phyloP scores from a whole-genome alignment of 2,888 invertebrate genomes.

The Deilephila porcellus region DNA sequence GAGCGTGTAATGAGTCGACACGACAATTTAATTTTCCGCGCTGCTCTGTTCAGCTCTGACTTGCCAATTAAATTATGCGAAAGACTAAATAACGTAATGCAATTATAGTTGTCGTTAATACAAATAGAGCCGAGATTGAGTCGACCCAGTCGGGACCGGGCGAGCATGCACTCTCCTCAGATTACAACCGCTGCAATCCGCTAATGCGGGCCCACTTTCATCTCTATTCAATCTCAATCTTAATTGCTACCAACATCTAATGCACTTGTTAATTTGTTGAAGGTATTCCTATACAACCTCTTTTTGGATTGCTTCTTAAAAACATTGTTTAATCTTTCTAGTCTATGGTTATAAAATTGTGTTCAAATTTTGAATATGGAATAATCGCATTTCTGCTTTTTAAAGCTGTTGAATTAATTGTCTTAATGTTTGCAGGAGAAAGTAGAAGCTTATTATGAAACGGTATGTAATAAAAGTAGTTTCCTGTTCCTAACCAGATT shows the following conservation, averaged over 20 bases:
- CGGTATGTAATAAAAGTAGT: background rate
- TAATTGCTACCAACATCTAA: conserved; percentile 19
- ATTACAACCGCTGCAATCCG: conserved; percentile 47
- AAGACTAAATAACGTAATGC: background rate
- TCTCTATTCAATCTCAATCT: conserved; percentile 30
- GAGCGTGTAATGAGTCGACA: background rate
- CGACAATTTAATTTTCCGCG: background rate
- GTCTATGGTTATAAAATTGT: too few species aligned
- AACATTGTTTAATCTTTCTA: background rate
- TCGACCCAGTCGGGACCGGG: conserved; percentile 23
- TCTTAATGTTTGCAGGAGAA: background rate
- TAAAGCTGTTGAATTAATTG: too few species aligned
- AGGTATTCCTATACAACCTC: background rate
- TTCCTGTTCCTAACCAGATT: background rate
- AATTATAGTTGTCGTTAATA: conserved; percentile 35
- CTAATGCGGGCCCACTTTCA: conserved; percentile 42
- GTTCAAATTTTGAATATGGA: too few species aligned
- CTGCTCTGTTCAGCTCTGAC: background rate
- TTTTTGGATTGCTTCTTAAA: background rate
- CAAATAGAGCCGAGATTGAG: conserved; percentile 40
- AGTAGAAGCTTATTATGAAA: background rate
- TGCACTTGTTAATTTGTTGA: conserved; percentile 6
- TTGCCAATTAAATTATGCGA: background rate
- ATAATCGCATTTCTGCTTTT: too few species aligned
- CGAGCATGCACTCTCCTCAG: conserved; percentile 51